Evolutionary conservation across 1,140 invertebrate genomes (phyloP), one percentile per base, ranked within the genome.

Genomic region (Achatina immaculata): DNA sequence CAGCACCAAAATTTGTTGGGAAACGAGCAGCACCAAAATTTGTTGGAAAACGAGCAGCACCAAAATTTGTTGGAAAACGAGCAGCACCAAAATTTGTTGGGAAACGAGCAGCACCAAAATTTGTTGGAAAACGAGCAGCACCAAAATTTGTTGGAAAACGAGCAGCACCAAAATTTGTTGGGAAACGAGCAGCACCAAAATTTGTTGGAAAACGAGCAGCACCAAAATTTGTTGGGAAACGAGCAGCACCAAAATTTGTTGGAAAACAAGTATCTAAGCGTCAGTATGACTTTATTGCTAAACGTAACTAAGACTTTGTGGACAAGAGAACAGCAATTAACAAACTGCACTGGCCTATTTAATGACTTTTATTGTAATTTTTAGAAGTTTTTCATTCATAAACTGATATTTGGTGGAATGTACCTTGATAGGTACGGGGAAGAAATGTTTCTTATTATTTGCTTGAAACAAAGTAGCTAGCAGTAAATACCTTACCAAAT

Each of bases 91-190:
- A 62, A 31, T 62, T 62, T 62, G 58, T 62, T 9, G 58, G 58
- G 2, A 62, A 62, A 16, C 58, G 58, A 9, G n/a, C 1, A 28
- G 28, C 48, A 9, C 62, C 62, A 14, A 66, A 31, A 28, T 66
- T 66, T 28, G 62, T 66, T 31, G 62, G 62, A 28, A 48, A 73
- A 45, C 24, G 71, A 16, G 31, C 42, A 43, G 71, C 71, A 24
- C 71, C 71, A 43, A 43, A 45, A 73, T 73, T 73, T 24, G 71
- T 73, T 3, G 71, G 71, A n/a, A 73, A 36, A 34, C 40, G 71
- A 7, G 71, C 42, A 31, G 16, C 71, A 34, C 58, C 58, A 28
- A 31, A 6, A 6, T 73, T 73, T 48, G 71, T 73, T 4, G 71
- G 71, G 16, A 73, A 73, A 21, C 1, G 28, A 51, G 71, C 1